Conservation (phyloP, 2,797 vertebrate species). For the Trachops cirrhosus region DNA sequence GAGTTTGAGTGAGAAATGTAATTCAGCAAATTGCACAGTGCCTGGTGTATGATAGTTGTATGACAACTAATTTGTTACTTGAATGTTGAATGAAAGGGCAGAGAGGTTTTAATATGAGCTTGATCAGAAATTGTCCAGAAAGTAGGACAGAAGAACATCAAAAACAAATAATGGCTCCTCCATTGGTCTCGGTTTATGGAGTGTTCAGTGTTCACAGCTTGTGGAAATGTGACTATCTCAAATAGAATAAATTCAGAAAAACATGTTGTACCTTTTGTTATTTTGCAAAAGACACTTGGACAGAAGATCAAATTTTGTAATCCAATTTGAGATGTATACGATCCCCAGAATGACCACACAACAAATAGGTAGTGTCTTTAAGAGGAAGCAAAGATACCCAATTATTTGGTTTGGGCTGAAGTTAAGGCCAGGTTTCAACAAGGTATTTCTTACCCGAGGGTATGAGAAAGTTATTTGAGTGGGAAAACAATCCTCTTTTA, state of each 20-base stretch:
- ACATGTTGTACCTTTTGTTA: not conserved
- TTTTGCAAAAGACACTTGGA: not conserved
- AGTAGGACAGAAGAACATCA: not conserved
- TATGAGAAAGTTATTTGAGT: not conserved
- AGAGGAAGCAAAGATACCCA: not conserved
- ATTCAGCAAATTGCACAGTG: not conserved
- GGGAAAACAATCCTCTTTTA: not conserved
- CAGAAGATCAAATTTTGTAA: not conserved
- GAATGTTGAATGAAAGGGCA: not conserved
- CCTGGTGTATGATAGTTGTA: not conserved
- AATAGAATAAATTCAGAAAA: not conserved
- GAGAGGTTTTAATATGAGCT: not conserved
- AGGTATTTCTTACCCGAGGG: not conserved
- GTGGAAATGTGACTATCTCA: not conserved
- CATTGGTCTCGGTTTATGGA: not conserved
- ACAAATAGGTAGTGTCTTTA: not conserved
- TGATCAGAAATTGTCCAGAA: not conserved
- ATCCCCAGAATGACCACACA: not conserved
- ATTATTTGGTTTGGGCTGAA: not conserved
- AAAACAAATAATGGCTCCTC: not conserved
- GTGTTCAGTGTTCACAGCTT: not conserved
- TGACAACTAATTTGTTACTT: not conserved
- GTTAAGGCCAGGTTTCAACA: not conserved
- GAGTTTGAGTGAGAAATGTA: slow-evolving; percentile 17
- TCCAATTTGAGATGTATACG: not conserved